A percentile compares a stretch with the other conserved stretches of the same genome.
Conservation (phyloP, 1,140 invertebrate genomes). For the Bradysia coprophila region DNA sequence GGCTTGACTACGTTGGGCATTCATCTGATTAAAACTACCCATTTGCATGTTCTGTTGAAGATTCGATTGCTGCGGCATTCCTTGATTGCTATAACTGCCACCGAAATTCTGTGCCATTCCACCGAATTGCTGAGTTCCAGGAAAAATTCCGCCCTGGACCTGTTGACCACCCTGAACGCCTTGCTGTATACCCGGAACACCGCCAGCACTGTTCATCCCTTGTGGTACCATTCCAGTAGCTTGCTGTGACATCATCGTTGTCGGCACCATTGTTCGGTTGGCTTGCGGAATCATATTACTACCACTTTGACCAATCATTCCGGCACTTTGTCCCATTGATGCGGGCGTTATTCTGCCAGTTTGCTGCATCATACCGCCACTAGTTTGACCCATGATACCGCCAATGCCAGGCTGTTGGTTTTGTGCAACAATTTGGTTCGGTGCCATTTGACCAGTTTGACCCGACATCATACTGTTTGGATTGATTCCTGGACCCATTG, state of each 20-base stretch:
- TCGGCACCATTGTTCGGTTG: too few relatives aligned
- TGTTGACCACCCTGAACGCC: conserved; percentile 4
- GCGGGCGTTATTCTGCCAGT: neutral
- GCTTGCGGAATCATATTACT: conserved; percentile 3
- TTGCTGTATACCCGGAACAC: conserved; percentile 11
- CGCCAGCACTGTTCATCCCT: conserved; percentile 8
- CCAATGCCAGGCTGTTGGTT: conserved; percentile 26
- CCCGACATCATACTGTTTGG: conserved; percentile 23
- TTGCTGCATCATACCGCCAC: neutral
- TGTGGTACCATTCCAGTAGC: conserved; percentile 1
- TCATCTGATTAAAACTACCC: conserved; percentile 22
- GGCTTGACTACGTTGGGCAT: conserved; percentile 20
- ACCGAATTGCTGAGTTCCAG: conserved; percentile 16
- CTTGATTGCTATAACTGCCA: conserved; percentile 11
- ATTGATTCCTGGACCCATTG: conserved; percentile 16
- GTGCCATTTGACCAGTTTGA: neutral
- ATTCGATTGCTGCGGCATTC: conserved; percentile 6
- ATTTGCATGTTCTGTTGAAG: conserved; percentile 25
- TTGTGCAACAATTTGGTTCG: conserved; percentile 16
- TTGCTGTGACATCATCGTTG: neutral
- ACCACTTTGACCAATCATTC: neutral
- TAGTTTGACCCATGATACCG: neutral
- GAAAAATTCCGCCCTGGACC: conserved; percentile 6
- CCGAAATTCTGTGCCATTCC: conserved; percentile 14
- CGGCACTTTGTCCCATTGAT: neutral